Evolutionary conservation across 1,140 invertebrate genomes (phyloP).

Genomic region (Archegozetes longisetosus): DNA sequence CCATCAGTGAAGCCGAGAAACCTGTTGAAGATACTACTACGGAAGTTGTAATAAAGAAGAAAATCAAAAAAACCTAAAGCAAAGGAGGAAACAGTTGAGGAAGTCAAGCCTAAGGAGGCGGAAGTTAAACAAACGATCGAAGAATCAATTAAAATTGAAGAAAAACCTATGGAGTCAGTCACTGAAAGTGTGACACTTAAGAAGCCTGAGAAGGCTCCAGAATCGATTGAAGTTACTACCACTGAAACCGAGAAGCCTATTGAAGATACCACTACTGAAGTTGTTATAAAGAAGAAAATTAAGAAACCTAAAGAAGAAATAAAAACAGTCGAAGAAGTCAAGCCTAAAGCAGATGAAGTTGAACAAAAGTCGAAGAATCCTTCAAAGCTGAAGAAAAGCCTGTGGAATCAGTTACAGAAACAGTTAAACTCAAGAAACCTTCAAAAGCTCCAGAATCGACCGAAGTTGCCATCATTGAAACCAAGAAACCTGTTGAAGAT

Average conservation of each 20-base stretch:
- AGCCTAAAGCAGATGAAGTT: not conserved
- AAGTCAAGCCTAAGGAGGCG: conserved; percentile 21
- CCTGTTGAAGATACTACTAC: conserved; percentile 27
- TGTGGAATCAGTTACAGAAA: not conserved
- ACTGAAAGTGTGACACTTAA: not conserved
- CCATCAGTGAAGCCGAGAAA: not conserved
- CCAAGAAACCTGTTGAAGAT: too few relatives aligned
- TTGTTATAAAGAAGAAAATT: not conserved
- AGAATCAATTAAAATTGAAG: conserved; percentile 36
- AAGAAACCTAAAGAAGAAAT: conserved; percentile 17
- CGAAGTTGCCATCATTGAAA: too few relatives aligned
- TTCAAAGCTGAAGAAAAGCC: too few relatives aligned
- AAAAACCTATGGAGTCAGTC: conserved; percentile 24
- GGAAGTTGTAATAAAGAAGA: not conserved
- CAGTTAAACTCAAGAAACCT: too few relatives aligned
- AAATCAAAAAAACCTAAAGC: conserved; percentile 13
- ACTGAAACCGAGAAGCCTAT: conserved; percentile 16
- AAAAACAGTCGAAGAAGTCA: not conserved
- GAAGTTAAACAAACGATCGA: conserved; percentile 27
- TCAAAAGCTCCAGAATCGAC: too few relatives aligned
- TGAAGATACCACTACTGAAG: conserved; percentile 26
- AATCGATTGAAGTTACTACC: not conserved
- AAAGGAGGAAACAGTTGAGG: conserved; percentile 12
- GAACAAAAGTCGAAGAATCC: not conserved
- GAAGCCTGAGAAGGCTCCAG: not conserved